Base-by-base conservation (phyloP, 2,888 invertebrate genomes). In the Drosophila pegasa region DNA sequence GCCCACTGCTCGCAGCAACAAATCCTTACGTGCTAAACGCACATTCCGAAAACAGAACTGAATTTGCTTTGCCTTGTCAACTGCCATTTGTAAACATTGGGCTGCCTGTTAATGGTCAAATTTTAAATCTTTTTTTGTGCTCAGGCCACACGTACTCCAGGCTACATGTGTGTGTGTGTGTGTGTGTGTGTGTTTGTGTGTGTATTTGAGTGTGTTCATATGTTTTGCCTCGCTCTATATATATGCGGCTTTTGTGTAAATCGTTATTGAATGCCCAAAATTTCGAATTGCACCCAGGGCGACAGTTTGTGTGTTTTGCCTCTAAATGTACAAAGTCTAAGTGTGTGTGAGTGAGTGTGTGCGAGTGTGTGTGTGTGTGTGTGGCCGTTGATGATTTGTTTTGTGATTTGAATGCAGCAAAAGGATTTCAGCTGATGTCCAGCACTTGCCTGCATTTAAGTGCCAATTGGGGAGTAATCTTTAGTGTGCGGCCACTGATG, bases 191-290 rank as follows among this genome's bases (percentile, higher is more conserved):
- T 25, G 18, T 20, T 16, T 20, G 10, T n/a, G 27, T 51, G 10
- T 47, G 16, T 57, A 29, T 20, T n/a, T 40, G 33, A 25, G 38
- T 35, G 37, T 38, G 31, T 27, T 29, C 20, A 38, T 45, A 52
- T 25, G 45, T 40, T 14, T 57, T n/a, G n/a, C n/a, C n/a, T n/a
- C n/a, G n/a, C 12, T 29, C 12, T 70, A 27, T 60, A 35, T 66
- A 25, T 25, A 14, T 62, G 55, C 40, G 63, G 35, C 59, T 63
- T 71, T 74, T 74, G 75, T 75, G 73, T 72, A 74, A 87, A 85
- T 80, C 85, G 78, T 78, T 80, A 85, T 87, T 82, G 85, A 82
- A 87, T 76, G 80, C 82, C 72, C 68, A 78, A 45, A 82, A 82
- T 80, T 76, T 80, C 43, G 62, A 87, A 87, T 85, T 85, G 86